Percentiles rank a stretch among this genome's conserved stretches.
phyloP scores from a whole-genome alignment of 2,888 invertebrate species.

The Rhorus exstirpatorius region DNA sequence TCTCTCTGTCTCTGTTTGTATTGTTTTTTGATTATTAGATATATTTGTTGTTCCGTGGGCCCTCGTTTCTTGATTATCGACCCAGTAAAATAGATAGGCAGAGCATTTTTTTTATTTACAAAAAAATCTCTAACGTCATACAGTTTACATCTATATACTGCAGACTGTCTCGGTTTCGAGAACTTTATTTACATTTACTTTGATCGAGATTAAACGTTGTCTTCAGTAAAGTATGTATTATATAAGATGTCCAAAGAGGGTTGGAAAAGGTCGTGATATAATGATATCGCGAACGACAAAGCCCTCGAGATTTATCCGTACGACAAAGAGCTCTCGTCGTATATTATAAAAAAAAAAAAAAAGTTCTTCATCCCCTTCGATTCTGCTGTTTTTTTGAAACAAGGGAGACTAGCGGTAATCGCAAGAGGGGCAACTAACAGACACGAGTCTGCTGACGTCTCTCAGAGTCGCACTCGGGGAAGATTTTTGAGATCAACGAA shows the following conservation, averaged over 20 bases:
- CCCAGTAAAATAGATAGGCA: background rate
- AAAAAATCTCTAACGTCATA: slow-evolving; percentile 10
- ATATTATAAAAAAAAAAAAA: background rate
- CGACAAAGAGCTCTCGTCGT: background rate
- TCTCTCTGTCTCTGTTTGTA: background rate
- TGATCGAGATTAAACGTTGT: slow-evolving; percentile 2
- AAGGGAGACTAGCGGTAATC: no score
- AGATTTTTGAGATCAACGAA: no score
- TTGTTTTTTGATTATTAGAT: background rate
- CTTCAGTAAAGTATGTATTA: background rate
- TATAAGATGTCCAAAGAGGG: slow-evolving; percentile 11
- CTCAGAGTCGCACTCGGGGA: no score
- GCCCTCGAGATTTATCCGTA: background rate
- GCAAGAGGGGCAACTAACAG: no score
- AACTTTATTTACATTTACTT: slow-evolving; percentile 28
- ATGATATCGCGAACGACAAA: background rate
- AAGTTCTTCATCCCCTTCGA: background rate
- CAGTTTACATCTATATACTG: background rate
- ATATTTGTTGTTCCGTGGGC: background rate
- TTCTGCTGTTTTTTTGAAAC: no score
- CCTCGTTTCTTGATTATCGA: background rate
- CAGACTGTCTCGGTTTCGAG: background rate
- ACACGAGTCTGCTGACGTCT: background rate
- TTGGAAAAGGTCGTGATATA: background rate
- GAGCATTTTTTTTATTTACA: background rate